Conservation (phyloP, 2,888 invertebrate species). For the Ceratothoa steindachneri region DNA sequence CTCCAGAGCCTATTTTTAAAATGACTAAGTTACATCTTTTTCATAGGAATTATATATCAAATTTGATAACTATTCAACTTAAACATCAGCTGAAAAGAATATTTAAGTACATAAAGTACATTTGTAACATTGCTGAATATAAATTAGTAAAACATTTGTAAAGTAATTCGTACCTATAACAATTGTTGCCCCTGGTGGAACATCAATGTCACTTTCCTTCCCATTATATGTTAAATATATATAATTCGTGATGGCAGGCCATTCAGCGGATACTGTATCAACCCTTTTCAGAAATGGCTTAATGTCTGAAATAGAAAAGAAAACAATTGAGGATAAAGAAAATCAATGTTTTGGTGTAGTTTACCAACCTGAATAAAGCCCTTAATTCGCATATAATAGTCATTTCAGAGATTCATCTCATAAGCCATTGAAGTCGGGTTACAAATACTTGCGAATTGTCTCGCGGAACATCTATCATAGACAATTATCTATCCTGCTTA, state of each 20-base stretch:
- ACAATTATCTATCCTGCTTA: too few species aligned
- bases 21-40: constrained; percentile 28
- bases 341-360: too few species aligned
- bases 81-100: neutral
- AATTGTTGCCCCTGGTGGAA: constrained; percentile 71
- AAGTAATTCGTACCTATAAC: constrained; percentile 70
- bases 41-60: neutral
- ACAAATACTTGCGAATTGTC: too few species aligned
- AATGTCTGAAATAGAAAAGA: constrained; percentile 60
- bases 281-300: constrained; percentile 91
- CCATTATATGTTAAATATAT: constrained; percentile 97
- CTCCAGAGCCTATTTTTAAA: constrained; percentile 54
- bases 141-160: too few species aligned
- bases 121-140: too few species aligned
- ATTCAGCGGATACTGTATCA: constrained; percentile 98
- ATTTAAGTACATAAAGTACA: neutral
- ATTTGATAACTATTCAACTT: neutral
- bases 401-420: too few species aligned
- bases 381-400: too few species aligned
- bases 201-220: constrained; percentile 66
- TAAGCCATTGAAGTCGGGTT: too few species aligned
- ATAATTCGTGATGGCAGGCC: constrained; percentile 98
- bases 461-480: too few species aligned
- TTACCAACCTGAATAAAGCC: too few species aligned
- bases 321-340: too few species aligned